Conservation (phyloP, 2,888 invertebrate species). For the Eupithecia pulchellata region DNA sequence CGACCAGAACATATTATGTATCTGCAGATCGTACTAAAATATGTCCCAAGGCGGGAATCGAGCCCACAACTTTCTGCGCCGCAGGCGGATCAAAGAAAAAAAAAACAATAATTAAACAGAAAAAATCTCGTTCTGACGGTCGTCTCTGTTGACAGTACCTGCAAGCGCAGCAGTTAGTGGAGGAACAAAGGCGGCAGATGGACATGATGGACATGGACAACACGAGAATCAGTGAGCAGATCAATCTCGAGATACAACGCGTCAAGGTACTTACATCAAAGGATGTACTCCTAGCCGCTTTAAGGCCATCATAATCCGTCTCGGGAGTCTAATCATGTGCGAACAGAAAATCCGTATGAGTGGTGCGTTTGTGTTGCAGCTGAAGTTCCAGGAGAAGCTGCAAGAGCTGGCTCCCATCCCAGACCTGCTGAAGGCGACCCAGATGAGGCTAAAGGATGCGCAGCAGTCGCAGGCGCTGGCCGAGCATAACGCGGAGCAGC, state of each 20-base stretch:
- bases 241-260: constrained; percentile 88
- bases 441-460: constrained; percentile 88
- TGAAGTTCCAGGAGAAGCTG: constrained; percentile 89
- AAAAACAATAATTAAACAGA: no score
- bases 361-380: constrained; percentile 47
- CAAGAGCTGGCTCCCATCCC: constrained; percentile 89
- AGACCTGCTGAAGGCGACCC: constrained; percentile 88
- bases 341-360: neutral
- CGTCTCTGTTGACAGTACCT: constrained; percentile 71
- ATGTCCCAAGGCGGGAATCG: no score
- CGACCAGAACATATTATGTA: no score
- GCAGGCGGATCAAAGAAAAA: no score
- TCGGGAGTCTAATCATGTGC: neutral
- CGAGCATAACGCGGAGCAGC: constrained; percentile 88
- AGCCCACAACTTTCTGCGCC: no score
- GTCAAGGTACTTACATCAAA: constrained; percentile 81
- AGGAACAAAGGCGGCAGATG: constrained; percentile 89
- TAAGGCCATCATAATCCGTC: neutral
- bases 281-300: neutral
- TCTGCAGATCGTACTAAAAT: no score
- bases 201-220: constrained; percentile 90
- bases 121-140: neutral
- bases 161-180: constrained; percentile 89
- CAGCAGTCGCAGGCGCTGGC: constrained; percentile 88
- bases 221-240: constrained; percentile 88